Conservation (phyloP, 2,888 invertebrate genomes). For the Mechanitis mazaeus region DNA sequence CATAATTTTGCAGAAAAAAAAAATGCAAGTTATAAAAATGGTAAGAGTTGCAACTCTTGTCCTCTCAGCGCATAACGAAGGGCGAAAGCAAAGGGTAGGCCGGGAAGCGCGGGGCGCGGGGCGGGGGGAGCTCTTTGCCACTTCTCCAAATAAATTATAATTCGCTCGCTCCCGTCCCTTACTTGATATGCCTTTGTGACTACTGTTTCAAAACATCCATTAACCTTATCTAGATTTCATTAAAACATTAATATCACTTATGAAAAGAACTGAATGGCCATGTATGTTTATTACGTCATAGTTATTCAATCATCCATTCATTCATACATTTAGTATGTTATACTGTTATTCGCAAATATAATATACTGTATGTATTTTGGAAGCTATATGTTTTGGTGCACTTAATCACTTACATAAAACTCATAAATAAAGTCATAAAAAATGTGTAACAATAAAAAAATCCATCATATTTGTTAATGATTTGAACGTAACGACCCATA, state of each 20-base stretch:
- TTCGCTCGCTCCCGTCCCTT: conserved; percentile 63
- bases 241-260: conserved; percentile 4
- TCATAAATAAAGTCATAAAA: too few species aligned
- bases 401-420: too few species aligned
- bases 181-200: conserved; percentile 44
- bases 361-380: too few species aligned
- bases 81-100: conserved; percentile 77
- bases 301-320: too few species aligned
- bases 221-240: conserved; percentile 19
- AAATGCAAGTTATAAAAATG: conserved; percentile 15
- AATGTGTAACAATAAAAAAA: too few species aligned
- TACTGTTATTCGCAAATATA: too few species aligned
- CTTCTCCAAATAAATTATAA: conserved; percentile 79
- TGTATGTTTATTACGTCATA: too few species aligned
- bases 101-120: conserved; percentile 51
- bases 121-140: conserved; percentile 64
- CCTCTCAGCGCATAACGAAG: conserved; percentile 67
- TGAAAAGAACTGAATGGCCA: too few species aligned
- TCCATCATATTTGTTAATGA: too few species aligned
- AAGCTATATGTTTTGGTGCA: too few species aligned
- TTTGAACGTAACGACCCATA: too few species aligned
- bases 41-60: conserved; percentile 57
- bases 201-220: conserved; percentile 47
- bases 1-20: background rate
- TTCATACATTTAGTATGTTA: too few species aligned